Percentiles rank a stretch among this genome's conserved stretches.
Conservation (phyloP, 2,113 vertebrate genomes). For the Phocoena phocoena region DNA sequence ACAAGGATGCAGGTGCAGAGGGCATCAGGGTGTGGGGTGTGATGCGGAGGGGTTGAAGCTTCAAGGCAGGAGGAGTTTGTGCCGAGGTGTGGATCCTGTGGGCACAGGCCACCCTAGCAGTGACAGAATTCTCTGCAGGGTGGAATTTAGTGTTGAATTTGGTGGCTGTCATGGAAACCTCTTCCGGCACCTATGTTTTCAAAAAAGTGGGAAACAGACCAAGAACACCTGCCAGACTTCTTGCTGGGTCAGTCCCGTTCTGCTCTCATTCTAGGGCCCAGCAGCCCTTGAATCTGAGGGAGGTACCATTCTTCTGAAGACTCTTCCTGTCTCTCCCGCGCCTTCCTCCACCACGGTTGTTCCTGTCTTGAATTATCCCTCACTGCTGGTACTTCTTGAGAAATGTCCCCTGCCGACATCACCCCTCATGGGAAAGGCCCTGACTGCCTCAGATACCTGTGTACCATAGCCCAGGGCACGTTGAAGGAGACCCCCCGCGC, state of each 20-base stretch:
- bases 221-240: neutral
- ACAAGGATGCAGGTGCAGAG: neutral
- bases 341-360: rapidly evolving
- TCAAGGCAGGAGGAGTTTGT: rapidly evolving
- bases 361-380: neutral
- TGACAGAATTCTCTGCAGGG: neutral
- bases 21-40: neutral
- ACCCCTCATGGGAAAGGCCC: neutral
- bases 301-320: neutral
- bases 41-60: rapidly evolving
- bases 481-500: neutral
- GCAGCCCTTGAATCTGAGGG: rapidly evolving
- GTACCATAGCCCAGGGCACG: neutral
- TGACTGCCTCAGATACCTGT: neutral
- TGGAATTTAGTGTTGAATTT: too few species aligned
- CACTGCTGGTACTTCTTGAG: rapidly evolving
- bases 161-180: neutral
- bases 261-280: too few species aligned
- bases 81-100: neutral
- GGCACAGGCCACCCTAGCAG: neutral
- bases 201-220: neutral
- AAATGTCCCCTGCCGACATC: rapidly evolving
- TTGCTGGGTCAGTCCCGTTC: too few species aligned
- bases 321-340: neutral
- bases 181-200: neutral